Conservation (phyloP, 2,888 invertebrate species). For the Octonoba sinensis region DNA sequence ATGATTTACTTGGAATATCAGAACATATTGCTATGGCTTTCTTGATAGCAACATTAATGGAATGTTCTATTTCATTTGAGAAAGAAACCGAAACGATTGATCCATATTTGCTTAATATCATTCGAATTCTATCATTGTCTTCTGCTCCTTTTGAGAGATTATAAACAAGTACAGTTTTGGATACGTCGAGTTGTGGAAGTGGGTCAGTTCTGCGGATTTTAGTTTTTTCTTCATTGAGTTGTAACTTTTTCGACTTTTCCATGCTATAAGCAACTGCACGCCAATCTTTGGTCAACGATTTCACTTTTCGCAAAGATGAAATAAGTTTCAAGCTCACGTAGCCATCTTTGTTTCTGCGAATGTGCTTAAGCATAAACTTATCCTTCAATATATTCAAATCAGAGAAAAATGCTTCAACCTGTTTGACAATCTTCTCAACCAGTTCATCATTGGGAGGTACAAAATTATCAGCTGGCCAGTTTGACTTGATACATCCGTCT, state of each 20-base stretch:
- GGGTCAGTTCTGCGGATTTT: conserved; percentile 89
- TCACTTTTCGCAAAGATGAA: conserved; percentile 94
- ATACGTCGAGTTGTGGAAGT: conserved; percentile 88
- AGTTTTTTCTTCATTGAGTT: conserved; percentile 90
- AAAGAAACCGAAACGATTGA: conserved; percentile 90
- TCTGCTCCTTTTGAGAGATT: conserved; percentile 70
- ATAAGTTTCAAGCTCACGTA: conserved; percentile 95
- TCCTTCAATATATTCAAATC: conserved; percentile 95
- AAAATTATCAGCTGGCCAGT: conserved; percentile 64
- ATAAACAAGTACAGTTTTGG: conserved; percentile 89
- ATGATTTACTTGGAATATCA: conserved; percentile 84
- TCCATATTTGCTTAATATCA: conserved; percentile 87
- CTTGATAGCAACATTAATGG: conserved; percentile 89
- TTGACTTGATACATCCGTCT: no score
- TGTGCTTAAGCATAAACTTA: conserved; percentile 95
- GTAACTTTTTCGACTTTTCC: conserved; percentile 81
- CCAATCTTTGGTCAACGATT: conserved; percentile 94
- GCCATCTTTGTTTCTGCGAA: conserved; percentile 93
- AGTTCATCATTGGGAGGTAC: conserved; percentile 81
- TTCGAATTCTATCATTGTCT: conserved; percentile 82
- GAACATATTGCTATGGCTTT: conserved; percentile 92
- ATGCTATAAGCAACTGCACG: conserved; percentile 90
- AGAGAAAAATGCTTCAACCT: conserved; percentile 95
- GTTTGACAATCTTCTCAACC: conserved; percentile 83
- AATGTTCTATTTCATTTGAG: conserved; percentile 88